Conservation (phyloP, 2,888 invertebrate genomes). For the Drosophila emarginata region DNA sequence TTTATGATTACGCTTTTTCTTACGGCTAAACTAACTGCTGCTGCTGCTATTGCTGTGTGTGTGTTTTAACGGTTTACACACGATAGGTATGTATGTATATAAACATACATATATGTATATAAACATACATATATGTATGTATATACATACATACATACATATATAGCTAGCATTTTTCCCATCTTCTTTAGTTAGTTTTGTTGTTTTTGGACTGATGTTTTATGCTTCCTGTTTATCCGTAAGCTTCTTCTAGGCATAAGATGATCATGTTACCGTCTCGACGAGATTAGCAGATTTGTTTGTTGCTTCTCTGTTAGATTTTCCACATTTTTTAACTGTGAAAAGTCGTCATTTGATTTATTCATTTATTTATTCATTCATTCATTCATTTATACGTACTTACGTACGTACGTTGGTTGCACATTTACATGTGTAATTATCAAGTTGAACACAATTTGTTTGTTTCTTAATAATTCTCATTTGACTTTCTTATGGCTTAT, state of each 20-base stretch:
- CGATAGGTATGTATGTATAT: constrained; percentile 28
- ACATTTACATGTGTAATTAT: constrained; percentile 49
- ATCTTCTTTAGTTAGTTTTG: not conserved
- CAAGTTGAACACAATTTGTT: constrained; percentile 24
- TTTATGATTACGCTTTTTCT: constrained; percentile 70
- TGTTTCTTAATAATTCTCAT: not conserved
- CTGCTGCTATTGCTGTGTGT: not conserved
- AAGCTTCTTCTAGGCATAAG: constrained; percentile 57
- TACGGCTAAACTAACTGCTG: constrained; percentile 2
- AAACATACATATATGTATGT: constrained; percentile 29
- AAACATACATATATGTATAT: constrained; percentile 1
- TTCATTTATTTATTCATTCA: constrained; percentile 59
- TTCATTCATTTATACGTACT: too few species aligned
- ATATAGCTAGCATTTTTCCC: constrained; percentile 3
- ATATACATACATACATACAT: constrained; percentile 12
- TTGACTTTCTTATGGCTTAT: constrained; percentile 7
- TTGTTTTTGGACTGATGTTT: constrained; percentile 55
- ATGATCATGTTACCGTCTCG: constrained; percentile 57
- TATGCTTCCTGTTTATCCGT: constrained; percentile 72
- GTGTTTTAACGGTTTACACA: constrained; percentile 60
- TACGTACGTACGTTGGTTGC: constrained; percentile 8
- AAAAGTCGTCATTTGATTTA: constrained; percentile 73
- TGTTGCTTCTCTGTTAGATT: constrained; percentile 34
- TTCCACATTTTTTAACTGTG: constrained; percentile 62
- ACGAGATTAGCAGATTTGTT: constrained; percentile 40